Evolutionary conservation across 2,113 vertebrate genomes (phyloP), one percentile per base, ranked within the genome.

Genomic region (Numida meleagris): DNA sequence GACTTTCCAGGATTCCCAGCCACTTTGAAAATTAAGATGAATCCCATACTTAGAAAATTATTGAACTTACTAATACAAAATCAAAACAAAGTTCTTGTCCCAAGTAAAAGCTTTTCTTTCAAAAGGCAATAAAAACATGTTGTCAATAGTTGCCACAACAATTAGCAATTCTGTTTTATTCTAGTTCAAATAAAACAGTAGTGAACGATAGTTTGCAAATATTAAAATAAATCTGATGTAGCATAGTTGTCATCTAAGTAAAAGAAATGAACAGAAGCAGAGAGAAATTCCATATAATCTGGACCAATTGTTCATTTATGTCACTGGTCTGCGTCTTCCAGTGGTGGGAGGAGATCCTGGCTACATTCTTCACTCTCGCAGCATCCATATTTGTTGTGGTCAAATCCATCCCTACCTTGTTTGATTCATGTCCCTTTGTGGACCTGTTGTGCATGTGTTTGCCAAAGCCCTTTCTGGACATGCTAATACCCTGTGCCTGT

Each of bases 11-110:
- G 61, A 48, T 72, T 86, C 20, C 6, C 48, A 82, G 40, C 6
- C 58, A 90, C 55, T 59, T 51, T 36, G 76, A 74, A 94, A 88
- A 89, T 33, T 29, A 83, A 88, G 68, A 53, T 42, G 86, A 88
- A 86, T 42, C 13, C 5, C 15, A 34, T 24, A 21, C 59, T 50
- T 67, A 67, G 38, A 50, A 83, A 91, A 61, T 63, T 31, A 70
- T 76, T 58, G 74, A 67, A 84, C 27, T 76, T 89, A 67, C 12
- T 62, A 67, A 38, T 68, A 57, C 43, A 58, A n/a, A 58, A 58
- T 19, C 20, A 58, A 82, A 77, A 67, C 23, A 50, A 76, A 82
- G 73, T 50, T 91, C 48, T 43, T 88, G 21, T 9, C 25, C 34
- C 43, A 58, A 40, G 5, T 71, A 74, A 81, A 89, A 94, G 14